phyloP scores from a whole-genome alignment of 2,797 vertebrate species.

The Erethizon dorsatum region DNA sequence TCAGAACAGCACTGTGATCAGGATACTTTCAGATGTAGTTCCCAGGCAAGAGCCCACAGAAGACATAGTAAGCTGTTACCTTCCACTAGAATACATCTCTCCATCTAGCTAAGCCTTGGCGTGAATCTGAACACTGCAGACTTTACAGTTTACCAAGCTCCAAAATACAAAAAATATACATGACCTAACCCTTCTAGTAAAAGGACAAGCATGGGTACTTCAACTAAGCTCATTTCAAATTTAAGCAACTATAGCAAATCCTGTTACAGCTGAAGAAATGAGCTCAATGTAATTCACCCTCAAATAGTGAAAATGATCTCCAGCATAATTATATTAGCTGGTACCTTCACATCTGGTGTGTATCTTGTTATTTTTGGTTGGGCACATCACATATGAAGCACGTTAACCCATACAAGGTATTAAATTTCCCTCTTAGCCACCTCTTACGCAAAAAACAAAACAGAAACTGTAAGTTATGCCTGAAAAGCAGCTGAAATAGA shows the following conservation, averaged over 20 bases:
- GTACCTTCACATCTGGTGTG: slow-evolving; percentile 67
- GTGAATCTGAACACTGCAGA: slow-evolving; percentile 27
- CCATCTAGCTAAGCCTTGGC: slow-evolving; percentile 7
- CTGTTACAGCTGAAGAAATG: slow-evolving; percentile 68
- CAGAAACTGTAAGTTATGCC: slow-evolving; percentile 30
- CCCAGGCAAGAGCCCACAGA: slow-evolving; percentile 17
- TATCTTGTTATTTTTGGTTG: slow-evolving; percentile 73
- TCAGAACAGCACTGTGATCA: slow-evolving; percentile 17
- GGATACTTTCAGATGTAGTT: background rate
- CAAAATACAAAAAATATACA: slow-evolving; percentile 49
- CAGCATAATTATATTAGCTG: slow-evolving; percentile 64
- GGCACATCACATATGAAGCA: slow-evolving; percentile 69
- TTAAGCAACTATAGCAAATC: slow-evolving; percentile 67
- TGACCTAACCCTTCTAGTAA: slow-evolving; percentile 37
- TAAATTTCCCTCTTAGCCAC: slow-evolving; percentile 67
- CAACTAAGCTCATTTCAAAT: slow-evolving; percentile 57
- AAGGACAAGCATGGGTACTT: slow-evolving; percentile 30
- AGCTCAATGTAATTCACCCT: slow-evolving; percentile 60
- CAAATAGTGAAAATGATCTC: slow-evolving; percentile 66
- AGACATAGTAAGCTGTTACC: slow-evolving; percentile 46
- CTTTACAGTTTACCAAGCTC: slow-evolving; percentile 48
- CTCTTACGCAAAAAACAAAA: slow-evolving; percentile 1
- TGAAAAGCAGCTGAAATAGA: slow-evolving; percentile 48
- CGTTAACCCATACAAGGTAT: slow-evolving; percentile 75
- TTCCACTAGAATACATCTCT: background rate